These are phyloP conservation scores for Planococcus citri DNA, from an alignment of 1,140 invertebrate genomes.

Conservation along the genomic window DNA sequence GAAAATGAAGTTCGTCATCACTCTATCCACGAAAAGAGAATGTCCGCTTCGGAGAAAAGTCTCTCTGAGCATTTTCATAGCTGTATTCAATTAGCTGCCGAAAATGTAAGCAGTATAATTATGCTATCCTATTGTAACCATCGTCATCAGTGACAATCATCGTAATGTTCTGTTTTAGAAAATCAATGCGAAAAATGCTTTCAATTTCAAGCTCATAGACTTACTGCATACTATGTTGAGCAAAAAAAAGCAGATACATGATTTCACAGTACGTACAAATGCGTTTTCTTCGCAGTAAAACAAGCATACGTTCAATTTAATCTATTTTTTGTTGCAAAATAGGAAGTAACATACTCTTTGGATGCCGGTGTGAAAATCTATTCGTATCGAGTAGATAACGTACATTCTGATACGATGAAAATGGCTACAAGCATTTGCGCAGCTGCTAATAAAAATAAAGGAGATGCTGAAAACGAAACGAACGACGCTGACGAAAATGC, in stretches of 20 bases:
- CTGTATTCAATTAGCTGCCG: background rate
- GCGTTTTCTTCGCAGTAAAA: background rate
- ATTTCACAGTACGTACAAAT: slow-evolving; percentile 39
- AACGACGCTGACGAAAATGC: background rate
- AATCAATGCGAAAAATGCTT: slow-evolving; percentile 75
- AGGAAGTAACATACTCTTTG: slow-evolving; percentile 53
- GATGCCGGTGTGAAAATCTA: slow-evolving; percentile 76
- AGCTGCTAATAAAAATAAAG: slow-evolving; percentile 25
- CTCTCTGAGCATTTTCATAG: background rate
- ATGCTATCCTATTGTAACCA: no score
- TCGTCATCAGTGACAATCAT: no score
- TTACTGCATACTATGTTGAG: slow-evolving; percentile 59
- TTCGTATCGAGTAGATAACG: slow-evolving; percentile 60
- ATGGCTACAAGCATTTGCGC: slow-evolving; percentile 52
- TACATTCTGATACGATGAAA: slow-evolving; percentile 62
- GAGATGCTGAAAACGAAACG: background rate
- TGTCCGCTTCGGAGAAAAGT: slow-evolving; percentile 28
- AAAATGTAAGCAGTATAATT: slow-evolving; percentile 12
- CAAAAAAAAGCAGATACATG: slow-evolving; percentile 49
- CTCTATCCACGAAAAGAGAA: slow-evolving; percentile 29
- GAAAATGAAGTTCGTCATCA: slow-evolving; percentile 30
- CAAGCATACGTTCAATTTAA: no score
- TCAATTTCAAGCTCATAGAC: slow-evolving; percentile 68
- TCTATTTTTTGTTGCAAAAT: background rate
- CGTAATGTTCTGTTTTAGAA: no score